Evolutionary conservation across 2,888 invertebrate species (phyloP).

Genomic region (Sinodicranocentrus sp.): DNA sequence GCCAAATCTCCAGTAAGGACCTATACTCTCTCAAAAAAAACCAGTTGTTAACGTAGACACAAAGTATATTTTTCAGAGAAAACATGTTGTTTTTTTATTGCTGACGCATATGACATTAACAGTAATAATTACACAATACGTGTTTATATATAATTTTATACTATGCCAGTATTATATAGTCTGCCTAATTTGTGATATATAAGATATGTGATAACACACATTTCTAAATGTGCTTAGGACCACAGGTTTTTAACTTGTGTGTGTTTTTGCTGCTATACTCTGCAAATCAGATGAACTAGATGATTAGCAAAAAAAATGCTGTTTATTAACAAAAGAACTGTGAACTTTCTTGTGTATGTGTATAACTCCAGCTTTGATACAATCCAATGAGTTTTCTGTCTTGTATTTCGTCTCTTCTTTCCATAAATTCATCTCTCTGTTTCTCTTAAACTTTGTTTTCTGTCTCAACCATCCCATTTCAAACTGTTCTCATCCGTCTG

Average conservation of each 20-base stretch:
- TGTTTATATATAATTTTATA: too few relatives aligned
- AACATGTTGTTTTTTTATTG: constrained; percentile 13
- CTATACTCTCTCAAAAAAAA: constrained; percentile 53
- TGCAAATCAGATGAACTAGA: too few relatives aligned
- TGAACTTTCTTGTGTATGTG: not conserved
- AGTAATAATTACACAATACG: constrained; percentile 8
- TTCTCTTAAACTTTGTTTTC: constrained; percentile 14
- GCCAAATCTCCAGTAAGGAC: constrained; percentile 76
- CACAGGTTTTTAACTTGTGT: constrained; percentile 17
- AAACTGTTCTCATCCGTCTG: too few relatives aligned
- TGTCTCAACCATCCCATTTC: too few relatives aligned
- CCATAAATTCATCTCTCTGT: not conserved
- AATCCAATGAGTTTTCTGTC: constrained; percentile 2
- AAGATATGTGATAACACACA: constrained; percentile 20
- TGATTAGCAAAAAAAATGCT: not conserved
- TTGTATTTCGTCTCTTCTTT: constrained; percentile 27
- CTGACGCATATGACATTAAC: constrained; percentile 26
- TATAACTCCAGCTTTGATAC: constrained; percentile 15
- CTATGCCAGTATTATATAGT: not conserved
- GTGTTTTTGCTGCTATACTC: not conserved
- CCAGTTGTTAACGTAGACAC: constrained; percentile 44
- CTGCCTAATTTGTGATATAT: not conserved
- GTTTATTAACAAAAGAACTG: constrained; percentile 4
- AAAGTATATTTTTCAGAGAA: not conserved
- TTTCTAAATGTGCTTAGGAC: constrained; percentile 28